Percentiles rank a stretch among this genome's conserved stretches.
Evolutionary conservation across 1,140 invertebrate genomes (phyloP).

Genomic region (Pseudachorutes palmiensis): DNA sequence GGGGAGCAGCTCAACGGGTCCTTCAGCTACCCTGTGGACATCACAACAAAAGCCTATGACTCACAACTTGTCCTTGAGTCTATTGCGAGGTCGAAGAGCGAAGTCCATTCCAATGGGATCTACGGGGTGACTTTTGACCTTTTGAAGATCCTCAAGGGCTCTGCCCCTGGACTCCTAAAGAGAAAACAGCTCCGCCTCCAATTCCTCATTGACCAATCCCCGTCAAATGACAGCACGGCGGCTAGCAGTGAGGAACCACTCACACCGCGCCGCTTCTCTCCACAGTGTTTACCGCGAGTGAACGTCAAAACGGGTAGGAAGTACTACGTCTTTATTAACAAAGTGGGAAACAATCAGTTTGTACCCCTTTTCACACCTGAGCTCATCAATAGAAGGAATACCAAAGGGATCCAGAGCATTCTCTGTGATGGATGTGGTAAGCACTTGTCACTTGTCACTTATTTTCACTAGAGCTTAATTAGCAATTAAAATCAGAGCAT

Average conservation of each 20-base stretch:
- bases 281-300: conserved; percentile 28
- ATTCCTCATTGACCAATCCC: conserved; percentile 35
- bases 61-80: conserved; percentile 35
- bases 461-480: background rate
- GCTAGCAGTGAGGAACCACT: background rate
- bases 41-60: conserved; percentile 36
- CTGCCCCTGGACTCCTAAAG: conserved; percentile 28
- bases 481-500: too few relatives aligned
- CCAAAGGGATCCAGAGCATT: conserved; percentile 32
- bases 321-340: conserved; percentile 37
- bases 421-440: conserved; percentile 37
- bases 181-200: conserved; percentile 39
- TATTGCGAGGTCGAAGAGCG: conserved; percentile 33
- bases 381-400: conserved; percentile 37
- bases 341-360: conserved; percentile 36
- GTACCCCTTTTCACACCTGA: conserved; percentile 37
- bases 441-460: conserved; percentile 8
- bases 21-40: conserved; percentile 28
- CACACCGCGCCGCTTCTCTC: background rate
- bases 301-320: conserved; percentile 38
- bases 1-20: background rate
- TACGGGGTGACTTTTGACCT: conserved; percentile 39
- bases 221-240: background rate
- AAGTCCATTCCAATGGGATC: conserved; percentile 34
- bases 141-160: conserved; percentile 34